phyloP scores from a whole-genome alignment of 2,797 vertebrate genomes.

The Oceanodroma leucorhoa region DNA sequence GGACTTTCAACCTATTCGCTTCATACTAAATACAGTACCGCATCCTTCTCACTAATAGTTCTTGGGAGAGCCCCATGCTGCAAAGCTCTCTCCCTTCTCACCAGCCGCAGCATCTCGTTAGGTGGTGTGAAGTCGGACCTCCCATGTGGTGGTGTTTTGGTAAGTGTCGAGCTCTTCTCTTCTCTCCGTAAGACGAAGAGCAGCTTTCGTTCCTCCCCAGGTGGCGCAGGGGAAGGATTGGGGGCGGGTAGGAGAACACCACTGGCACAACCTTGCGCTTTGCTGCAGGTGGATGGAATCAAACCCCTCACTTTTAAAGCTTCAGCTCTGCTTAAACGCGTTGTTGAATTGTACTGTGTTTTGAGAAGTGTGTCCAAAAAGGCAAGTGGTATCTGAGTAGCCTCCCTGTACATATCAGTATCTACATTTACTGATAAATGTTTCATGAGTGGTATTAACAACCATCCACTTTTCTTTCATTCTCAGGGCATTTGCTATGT shows the following conservation, averaged over 20 bases:
- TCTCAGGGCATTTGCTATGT: neutral
- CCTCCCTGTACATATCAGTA: neutral
- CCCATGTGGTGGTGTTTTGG: accelerated
- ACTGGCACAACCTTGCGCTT: neutral
- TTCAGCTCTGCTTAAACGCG: neutral
- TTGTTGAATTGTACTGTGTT: neutral
- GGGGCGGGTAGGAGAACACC: neutral
- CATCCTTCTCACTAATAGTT: neutral
- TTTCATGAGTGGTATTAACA: neutral
- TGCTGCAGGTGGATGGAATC: neutral
- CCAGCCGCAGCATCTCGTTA: accelerated
- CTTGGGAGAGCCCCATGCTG: neutral
- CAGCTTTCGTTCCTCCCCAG: neutral
- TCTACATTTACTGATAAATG: neutral
- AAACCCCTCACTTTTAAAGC: neutral
- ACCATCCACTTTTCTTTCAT: neutral
- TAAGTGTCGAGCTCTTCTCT: neutral
- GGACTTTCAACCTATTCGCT: neutral
- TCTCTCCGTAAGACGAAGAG: neutral
- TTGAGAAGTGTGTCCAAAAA: neutral
- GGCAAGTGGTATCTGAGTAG: neutral
- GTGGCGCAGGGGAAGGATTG: no score
- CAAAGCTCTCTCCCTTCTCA: neutral
- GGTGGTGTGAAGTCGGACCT: accelerated
- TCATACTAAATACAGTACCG: neutral